phyloP scores from a whole-genome alignment of 2,888 invertebrate genomes.

The Yponomeuta sedellus region DNA sequence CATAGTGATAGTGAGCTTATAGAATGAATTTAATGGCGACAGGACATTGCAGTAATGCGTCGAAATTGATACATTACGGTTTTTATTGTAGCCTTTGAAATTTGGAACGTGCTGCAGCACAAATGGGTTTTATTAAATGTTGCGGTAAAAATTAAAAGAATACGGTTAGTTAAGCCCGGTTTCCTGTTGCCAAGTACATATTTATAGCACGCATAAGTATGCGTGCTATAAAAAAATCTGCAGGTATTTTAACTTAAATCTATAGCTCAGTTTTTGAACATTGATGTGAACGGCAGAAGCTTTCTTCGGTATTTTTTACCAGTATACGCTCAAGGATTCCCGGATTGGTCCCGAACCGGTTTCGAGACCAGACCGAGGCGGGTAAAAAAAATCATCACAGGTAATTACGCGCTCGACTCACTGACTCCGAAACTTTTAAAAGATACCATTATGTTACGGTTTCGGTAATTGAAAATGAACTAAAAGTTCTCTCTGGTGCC shows the following conservation, averaged over 20 bases:
- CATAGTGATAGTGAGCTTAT: constrained; percentile 39
- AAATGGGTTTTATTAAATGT: background rate
- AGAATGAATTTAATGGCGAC: constrained; percentile 47
- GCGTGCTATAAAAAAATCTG: too few species aligned
- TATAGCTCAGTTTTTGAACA: background rate
- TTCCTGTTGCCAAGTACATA: background rate
- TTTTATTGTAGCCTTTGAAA: background rate
- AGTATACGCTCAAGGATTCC: constrained; percentile 18
- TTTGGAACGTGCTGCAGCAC: constrained; percentile 16
- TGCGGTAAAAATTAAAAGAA: background rate
- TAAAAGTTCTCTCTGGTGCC: background rate
- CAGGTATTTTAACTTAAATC: too few species aligned
- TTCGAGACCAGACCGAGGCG: constrained; percentile 60
- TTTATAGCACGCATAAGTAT: background rate
- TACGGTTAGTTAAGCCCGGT: background rate
- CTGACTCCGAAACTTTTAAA: constrained; percentile 49
- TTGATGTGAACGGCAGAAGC: constrained; percentile 39
- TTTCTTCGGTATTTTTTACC: constrained; percentile 51
- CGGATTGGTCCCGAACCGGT: constrained; percentile 52
- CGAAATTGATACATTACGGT: constrained; percentile 43
- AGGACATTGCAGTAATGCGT: constrained; percentile 45
- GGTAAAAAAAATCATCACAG: constrained; percentile 65
- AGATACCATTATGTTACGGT: constrained; percentile 40
- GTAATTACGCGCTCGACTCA: constrained; percentile 62
- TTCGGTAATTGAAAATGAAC: constrained; percentile 36